A percentile compares a stretch with the other conserved stretches of the same genome.
Evolutionary conservation across 1,140 invertebrate genomes (phyloP).

Genomic region (Penaeus chinensis): DNA sequence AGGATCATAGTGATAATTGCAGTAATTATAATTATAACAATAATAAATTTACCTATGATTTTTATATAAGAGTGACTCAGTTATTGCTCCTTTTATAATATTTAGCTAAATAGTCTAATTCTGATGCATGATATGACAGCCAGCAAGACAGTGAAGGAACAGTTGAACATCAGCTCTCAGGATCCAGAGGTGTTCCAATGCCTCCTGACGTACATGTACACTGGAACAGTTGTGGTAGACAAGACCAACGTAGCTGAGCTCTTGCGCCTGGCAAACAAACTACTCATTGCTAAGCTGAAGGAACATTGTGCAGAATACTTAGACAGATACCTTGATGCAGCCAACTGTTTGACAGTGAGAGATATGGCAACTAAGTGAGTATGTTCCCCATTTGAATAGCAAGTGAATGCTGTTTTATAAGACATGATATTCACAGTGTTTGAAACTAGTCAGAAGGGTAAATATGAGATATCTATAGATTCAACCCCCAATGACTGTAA

Average conservation of each 20-base stretch:
- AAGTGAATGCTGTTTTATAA: neutral
- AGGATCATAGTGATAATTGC: too few species aligned
- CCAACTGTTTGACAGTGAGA: constrained; percentile 74
- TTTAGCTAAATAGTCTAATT: constrained; percentile 38
- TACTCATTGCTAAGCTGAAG: constrained; percentile 75
- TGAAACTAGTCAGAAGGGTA: too few species aligned
- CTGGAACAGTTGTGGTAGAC: constrained; percentile 74
- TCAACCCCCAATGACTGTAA: too few species aligned
- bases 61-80: neutral
- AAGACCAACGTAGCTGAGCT: constrained; percentile 76
- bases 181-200: constrained; percentile 74
- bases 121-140: constrained; percentile 23
- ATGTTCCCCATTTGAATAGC: neutral
- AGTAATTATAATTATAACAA: too few species aligned
- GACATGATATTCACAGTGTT: too few species aligned
- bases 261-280: constrained; percentile 75
- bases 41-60: too few species aligned
- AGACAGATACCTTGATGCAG: constrained; percentile 74
- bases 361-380: constrained; percentile 72
- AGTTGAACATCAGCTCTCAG: constrained; percentile 73
- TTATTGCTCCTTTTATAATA: constrained; percentile 64
- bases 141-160: constrained; percentile 72
- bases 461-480: too few species aligned
- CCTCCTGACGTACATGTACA: constrained; percentile 78
- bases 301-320: constrained; percentile 77